phyloP scores from a whole-genome alignment of 2,113 vertebrate genomes.

The Symphodus melops region DNA sequence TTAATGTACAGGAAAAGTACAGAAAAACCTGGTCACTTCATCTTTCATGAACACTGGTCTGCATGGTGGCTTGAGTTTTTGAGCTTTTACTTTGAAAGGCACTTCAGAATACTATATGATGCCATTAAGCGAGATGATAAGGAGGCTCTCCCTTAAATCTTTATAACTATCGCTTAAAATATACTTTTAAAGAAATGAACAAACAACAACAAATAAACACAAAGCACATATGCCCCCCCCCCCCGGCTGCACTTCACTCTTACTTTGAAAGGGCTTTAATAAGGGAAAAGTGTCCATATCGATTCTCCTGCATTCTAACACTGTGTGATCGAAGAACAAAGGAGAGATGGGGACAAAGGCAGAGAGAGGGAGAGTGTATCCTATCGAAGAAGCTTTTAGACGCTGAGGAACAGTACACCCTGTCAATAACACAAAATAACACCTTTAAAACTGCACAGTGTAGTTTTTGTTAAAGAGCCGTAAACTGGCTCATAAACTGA shows the following conservation, averaged over 20 bases:
- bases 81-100: constrained; percentile 27
- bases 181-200: too few relatives aligned
- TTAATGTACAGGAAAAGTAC: not conserved
- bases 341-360: constrained; percentile 2
- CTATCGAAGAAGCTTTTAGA: constrained; percentile 21
- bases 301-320: constrained; percentile 57
- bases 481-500: not conserved
- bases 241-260: not conserved
- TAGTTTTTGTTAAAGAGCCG: not conserved
- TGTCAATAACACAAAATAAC: constrained; percentile 10
- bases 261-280: constrained; percentile 60
- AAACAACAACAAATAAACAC: not conserved
- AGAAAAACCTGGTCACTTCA: not conserved
- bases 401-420: not conserved
- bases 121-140: too few relatives aligned
- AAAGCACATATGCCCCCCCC: constrained; percentile 7
- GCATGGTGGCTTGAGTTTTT: not conserved
- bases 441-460: not conserved
- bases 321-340: constrained; percentile 55
- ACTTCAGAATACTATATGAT: not conserved
- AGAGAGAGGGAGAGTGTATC: not conserved
- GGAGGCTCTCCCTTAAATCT: too few relatives aligned
- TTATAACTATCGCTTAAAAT: too few relatives aligned
- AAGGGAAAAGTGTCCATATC: constrained; percentile 59
- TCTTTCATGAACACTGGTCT: constrained; percentile 16